Conservation (phyloP, 23 tunicate genomes). For the Aplidium turbinatum region DNA sequence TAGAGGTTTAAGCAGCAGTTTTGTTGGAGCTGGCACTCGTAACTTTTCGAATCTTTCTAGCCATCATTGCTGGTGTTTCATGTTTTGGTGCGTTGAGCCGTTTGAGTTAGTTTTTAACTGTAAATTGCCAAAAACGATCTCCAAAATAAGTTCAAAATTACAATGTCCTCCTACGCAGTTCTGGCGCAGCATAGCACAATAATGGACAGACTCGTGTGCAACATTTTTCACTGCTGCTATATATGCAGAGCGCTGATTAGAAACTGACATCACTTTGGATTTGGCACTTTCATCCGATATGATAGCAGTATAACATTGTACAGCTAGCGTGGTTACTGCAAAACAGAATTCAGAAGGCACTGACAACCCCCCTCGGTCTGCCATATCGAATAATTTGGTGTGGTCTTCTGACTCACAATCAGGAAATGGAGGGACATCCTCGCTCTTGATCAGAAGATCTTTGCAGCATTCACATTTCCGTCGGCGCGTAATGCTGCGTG, state of each 20-base stretch:
- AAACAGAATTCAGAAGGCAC: slow-evolving; percentile 4
- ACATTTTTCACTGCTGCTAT: not conserved
- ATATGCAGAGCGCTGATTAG: slow-evolving; percentile 9
- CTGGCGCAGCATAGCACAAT: not conserved
- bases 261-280: not conserved
- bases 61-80: not conserved
- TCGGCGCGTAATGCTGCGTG: slow-evolving; percentile 4
- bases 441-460: not conserved
- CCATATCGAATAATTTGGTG: slow-evolving; percentile 1
- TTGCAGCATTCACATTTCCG: not conserved
- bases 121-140: not conserved
- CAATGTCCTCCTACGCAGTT: slow-evolving; percentile 1
- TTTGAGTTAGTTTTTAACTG: slow-evolving; percentile 14
- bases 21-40: not conserved
- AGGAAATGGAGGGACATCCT: slow-evolving; percentile 3
- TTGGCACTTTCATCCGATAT: not conserved
- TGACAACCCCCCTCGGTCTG: slow-evolving; percentile 6
- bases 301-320: not conserved
- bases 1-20: slow-evolving; percentile 8
- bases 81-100: not conserved
- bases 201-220: not conserved
- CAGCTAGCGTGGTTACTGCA: slow-evolving; percentile 5
- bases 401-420: not conserved
- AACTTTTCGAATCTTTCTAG: not conserved
- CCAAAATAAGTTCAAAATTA: slow-evolving; percentile 3